Evolutionary conservation across 2,888 invertebrate species (phyloP), one percentile per base, ranked within the genome.

Genomic region (Rhogogaster chlorosoma): DNA sequence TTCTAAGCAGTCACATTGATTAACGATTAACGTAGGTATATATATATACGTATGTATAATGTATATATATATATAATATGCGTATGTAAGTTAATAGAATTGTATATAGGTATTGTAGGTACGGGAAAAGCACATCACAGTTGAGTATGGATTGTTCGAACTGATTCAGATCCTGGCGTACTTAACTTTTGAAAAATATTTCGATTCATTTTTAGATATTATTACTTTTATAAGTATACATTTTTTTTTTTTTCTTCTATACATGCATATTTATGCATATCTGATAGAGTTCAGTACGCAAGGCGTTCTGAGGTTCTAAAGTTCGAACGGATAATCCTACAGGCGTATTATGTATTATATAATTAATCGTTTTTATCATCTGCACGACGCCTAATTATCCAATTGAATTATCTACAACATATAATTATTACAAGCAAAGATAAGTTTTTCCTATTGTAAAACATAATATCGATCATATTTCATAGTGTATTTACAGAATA

Each of bases 101-200:
- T n/a, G 67, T 67, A 67, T 67, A 67, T 71, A 71, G n/a, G 49
- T 75, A 75, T 75, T 75, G 78, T 78, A 49, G 26, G 64, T 75
- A 84, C 84, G 73, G 77, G 84, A 42, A 84, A 84, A 84, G 84
- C 84, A 84, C 84, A 84, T 84, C 84, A 84, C 84, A 84, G 84
- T 84, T 77, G 61, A 61, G 49, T 77, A 77, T 53, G 77, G 84
- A 77, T 77, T 77, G 84, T 84, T 84, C 77, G 77, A 84, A 78
- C 42, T 49, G 64, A 61, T 32, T 18, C 32, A 32, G 64, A 84
- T 78, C 64, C 84, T 42, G 38, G 84, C 84, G 84, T 29, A 75
- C 38, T 45, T 45, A 36, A 70, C 32, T 29, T 71, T 83, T 26
- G 26, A 75, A 22, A 75, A 73, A 77, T 77, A 77, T 29, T 7